Conservation (phyloP, 2,113 vertebrate genomes). For the Nothoprocta pentlandii region DNA sequence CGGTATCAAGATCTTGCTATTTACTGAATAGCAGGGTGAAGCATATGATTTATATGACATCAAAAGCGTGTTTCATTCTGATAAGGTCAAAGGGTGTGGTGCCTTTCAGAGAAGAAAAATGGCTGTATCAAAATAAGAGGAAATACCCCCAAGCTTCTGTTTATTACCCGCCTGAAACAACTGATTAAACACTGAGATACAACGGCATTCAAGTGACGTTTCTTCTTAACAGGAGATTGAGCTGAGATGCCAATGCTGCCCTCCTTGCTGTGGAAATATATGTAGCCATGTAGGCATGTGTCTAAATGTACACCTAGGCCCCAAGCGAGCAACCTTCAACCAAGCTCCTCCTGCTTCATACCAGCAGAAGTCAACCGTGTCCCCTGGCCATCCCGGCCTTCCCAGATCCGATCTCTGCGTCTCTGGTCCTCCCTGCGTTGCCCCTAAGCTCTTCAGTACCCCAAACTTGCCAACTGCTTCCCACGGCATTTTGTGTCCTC, state of each 20-base stretch:
- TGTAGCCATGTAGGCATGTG: not conserved
- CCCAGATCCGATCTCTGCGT: accelerated
- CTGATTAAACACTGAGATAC: not conserved
- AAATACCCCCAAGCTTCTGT: not conserved
- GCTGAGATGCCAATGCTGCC: not conserved
- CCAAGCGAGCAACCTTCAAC: not conserved
- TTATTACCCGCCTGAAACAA: not conserved
- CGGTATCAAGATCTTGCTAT: accelerated
- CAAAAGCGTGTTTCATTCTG: not conserved
- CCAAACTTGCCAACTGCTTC: not conserved
- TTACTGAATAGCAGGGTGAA: not conserved
- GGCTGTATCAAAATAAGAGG: not conserved
- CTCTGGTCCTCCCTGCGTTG: not conserved
- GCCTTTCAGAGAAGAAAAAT: not conserved
- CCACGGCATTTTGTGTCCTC: not conserved
- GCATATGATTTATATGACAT: not conserved
- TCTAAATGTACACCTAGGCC: not conserved
- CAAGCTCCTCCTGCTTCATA: not conserved
- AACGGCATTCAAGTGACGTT: not conserved
- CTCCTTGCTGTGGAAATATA: not conserved
- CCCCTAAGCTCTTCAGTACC: not conserved
- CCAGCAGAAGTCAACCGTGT: not conserved
- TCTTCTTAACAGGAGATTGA: not conserved
- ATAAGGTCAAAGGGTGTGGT: not conserved
- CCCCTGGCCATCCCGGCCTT: not conserved